Conservation (phyloP, 2,888 invertebrate species). For the Lottia scabra region DNA sequence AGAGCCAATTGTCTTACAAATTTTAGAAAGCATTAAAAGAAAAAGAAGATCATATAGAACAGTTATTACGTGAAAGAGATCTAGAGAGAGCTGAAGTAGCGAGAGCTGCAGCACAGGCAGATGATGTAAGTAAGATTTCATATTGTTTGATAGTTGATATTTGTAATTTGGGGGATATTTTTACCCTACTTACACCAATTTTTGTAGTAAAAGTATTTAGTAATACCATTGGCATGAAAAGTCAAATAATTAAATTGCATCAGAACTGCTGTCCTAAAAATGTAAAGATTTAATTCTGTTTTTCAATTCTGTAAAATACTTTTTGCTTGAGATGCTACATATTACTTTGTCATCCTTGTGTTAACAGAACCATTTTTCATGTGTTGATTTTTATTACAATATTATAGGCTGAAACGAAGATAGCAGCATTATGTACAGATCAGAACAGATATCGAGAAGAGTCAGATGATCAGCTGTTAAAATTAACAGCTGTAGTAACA, state of each 20-base stretch:
- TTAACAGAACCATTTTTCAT: too few species aligned
- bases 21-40: conserved; percentile 88
- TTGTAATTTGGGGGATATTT: too few species aligned
- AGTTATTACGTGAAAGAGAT: conserved; percentile 90
- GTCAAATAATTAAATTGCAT: too few species aligned
- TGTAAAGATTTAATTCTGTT: too few species aligned
- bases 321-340: too few species aligned
- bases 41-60: conserved; percentile 94
- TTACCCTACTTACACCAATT: too few species aligned
- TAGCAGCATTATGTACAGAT: conserved; percentile 56
- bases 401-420: conserved; percentile 62
- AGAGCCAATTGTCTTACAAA: neutral
- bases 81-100: conserved; percentile 90
- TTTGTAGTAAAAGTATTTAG: too few species aligned
- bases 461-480: conserved; percentile 73
- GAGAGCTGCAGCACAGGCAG: conserved; percentile 84
- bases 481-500: conserved; percentile 67
- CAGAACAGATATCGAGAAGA: conserved; percentile 70
- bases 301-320: too few species aligned
- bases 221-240: too few species aligned
- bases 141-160: neutral
- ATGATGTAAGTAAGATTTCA: conserved; percentile 73
- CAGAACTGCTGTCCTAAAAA: too few species aligned
- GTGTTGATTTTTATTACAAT: too few species aligned
- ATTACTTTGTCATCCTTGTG: too few species aligned